Percentiles rank a stretch among this genome's conserved stretches.
Evolutionary conservation across 2,113 vertebrate genomes (phyloP).

Genomic region (Prionailurus bengalensis): DNA sequence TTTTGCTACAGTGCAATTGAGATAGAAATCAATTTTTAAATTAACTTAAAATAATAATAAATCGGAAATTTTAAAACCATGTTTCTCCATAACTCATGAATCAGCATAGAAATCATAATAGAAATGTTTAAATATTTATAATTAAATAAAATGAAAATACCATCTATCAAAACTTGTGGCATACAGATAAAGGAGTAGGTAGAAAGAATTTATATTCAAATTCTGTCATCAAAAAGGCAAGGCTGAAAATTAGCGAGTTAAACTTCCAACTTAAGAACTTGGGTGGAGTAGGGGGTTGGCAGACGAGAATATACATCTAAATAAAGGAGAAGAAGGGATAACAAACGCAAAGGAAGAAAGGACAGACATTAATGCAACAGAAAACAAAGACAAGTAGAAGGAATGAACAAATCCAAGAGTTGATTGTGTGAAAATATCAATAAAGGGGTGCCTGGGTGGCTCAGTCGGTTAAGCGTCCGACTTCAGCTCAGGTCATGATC

Average conservation of each 20-base stretch:
- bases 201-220: background rate
- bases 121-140: background rate
- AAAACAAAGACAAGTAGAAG: background rate
- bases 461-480: no score
- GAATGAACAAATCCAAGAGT: background rate
- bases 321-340: background rate
- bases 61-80: background rate
- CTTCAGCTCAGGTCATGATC: no score
- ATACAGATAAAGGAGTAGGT: background rate
- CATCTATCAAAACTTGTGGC: background rate
- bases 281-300: background rate
- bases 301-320: background rate
- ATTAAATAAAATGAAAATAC: background rate
- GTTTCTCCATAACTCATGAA: background rate
- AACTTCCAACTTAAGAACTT: background rate
- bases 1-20: background rate
- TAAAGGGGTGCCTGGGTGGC: background rate
- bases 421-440: background rate
- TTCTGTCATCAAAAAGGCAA: conserved; percentile 12
- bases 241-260: background rate
- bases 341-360: background rate
- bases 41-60: background rate
- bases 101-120: background rate
- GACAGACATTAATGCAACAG: background rate
- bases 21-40: background rate